Evolutionary conservation across 2,113 vertebrate species (phyloP).

Genomic region (Malurus alboscapulatus): DNA sequence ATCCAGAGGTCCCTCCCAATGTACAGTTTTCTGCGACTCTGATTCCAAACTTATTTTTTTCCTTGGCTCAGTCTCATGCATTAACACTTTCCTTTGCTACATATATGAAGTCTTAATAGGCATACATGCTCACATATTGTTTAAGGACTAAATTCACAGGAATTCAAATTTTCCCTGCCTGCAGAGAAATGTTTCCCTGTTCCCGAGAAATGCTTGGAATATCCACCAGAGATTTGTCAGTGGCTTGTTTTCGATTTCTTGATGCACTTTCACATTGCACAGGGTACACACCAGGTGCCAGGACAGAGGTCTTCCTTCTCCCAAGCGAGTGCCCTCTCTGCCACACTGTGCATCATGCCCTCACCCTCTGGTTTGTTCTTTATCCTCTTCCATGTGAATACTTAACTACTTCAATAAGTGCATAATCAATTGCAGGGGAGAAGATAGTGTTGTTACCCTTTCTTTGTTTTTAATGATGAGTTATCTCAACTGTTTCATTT

Average conservation of each 20-base stretch:
- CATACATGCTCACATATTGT: neutral
- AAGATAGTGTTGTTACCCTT: neutral
- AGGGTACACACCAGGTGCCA: neutral
- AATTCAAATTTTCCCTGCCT: neutral
- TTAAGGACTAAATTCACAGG: neutral
- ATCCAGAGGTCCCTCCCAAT: neutral
- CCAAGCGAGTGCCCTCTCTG: neutral
- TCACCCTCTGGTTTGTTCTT: neutral
- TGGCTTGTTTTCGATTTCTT: neutral
- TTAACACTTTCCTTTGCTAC: neutral
- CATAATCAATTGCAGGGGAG: neutral
- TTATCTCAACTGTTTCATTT: neutral
- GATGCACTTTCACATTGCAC: neutral
- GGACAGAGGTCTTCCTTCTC: neutral
- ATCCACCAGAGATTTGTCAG: neutral
- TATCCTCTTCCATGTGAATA: neutral
- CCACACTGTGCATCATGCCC: neutral
- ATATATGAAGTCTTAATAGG: neutral
- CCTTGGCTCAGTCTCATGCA: neutral
- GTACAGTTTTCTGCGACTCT: neutral
- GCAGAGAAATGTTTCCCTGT: too few species aligned
- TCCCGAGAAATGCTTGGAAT: neutral
- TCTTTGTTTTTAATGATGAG: neutral
- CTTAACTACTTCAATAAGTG: neutral
- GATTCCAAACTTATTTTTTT: neutral